Base-by-base conservation (phyloP, 2,113 vertebrate genomes). In the Zingel zingel region DNA sequence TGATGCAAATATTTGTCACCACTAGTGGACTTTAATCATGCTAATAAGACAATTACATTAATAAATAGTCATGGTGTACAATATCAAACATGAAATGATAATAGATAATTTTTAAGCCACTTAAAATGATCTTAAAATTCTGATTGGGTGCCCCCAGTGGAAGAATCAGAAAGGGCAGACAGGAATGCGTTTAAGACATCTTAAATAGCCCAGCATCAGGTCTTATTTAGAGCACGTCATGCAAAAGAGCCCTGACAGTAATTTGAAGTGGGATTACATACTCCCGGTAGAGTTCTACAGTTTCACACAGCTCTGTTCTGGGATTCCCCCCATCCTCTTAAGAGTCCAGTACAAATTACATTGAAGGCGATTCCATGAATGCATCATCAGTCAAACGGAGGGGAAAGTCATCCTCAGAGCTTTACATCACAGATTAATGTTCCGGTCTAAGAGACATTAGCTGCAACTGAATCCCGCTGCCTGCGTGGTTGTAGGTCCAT, bases 281-380 rank as follows among this genome's bases (percentile, higher is more conserved):
- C 21, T 27, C 67, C 33, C 51, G 3, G 5, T 14, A 68, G 73
- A 59, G 62, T 14, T 78, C 75, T 83, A 47, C 57, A 58, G 82
- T 84, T 87, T 87, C 81, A 63, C 47, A 51, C 77, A 72, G 43
- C 67, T 56, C 59, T 83, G 27, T 16, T 66, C 45, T 51, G 62
- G 67, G 54, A 62, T 73, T n/a, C 43, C 16, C 27, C 36, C 39
- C 16, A n/a, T 25, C 30, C 30, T 66, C 61, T 53, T 11, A 21
- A 64, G 23, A 59, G 25, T 68, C 43, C 57, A 47, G 67, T 63
- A 47, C 30, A 61, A 67, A 66, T 69, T 61, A 68, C 66, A 45
- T 25, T 67, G 66, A 71, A 76, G 50, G 19, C 14, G 0, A 73
- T 83, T 67, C 57, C 39, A 72, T 39, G 59, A 65, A 77, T 58